Percentiles rank a stretch among this genome's conserved stretches.
phyloP scores from a whole-genome alignment of 2,888 invertebrate species.

The Salpingus planirostris region DNA sequence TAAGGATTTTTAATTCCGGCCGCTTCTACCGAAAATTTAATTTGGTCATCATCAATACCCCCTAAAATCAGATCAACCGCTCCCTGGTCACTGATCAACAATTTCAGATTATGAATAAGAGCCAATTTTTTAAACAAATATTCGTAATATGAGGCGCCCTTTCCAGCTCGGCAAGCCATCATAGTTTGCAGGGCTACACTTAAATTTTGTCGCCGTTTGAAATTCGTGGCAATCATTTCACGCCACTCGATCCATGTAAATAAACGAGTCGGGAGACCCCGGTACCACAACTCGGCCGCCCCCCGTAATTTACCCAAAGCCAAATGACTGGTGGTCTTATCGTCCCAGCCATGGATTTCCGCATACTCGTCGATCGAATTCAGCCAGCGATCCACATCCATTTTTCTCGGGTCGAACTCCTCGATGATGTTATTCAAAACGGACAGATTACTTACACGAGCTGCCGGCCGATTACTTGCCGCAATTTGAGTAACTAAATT shows the following conservation, averaged over 20 bases:
- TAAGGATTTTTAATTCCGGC: background rate
- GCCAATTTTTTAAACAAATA: background rate
- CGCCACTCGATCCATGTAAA: background rate
- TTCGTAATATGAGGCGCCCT: background rate
- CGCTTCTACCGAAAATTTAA: background rate
- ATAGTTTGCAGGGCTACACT: background rate
- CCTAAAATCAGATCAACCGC: background rate
- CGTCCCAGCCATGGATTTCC: background rate
- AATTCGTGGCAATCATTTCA: background rate
- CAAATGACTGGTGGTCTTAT: background rate
- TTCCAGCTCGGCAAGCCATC: background rate
- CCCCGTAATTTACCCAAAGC: background rate
- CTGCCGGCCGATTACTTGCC: no score
- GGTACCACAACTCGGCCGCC: background rate
- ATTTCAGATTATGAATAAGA: background rate
- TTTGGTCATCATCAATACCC: background rate
- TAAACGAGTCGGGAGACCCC: background rate
- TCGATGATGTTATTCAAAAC: background rate
- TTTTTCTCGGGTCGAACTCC: background rate
- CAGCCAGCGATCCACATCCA: background rate
- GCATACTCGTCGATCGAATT: background rate
- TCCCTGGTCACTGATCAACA: background rate
- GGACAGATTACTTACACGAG: no score
- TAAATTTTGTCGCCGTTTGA: background rate
- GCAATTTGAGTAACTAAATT: no score